Conservation (phyloP, 2,888 invertebrate species). For the Pristionchus arcanus region DNA sequence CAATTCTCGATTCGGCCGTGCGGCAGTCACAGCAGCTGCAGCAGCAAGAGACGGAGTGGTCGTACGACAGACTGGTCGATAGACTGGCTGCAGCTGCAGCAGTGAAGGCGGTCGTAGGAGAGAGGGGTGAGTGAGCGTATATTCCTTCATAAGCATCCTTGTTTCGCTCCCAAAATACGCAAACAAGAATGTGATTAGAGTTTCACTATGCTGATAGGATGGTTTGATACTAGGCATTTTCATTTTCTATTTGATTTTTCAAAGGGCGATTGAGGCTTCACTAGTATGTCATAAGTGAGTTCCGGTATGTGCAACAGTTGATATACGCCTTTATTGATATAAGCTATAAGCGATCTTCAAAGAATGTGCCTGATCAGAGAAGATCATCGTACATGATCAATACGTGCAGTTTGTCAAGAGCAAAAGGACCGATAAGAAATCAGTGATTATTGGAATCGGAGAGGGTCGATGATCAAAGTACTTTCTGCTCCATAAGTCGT, state of each 20-base stretch:
- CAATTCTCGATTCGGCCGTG: constrained; percentile 1
- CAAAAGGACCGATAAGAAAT: neutral
- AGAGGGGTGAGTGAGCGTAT: neutral
- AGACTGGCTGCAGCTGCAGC: constrained; percentile 32
- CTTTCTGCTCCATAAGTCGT: neutral
- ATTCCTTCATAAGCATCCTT: neutral
- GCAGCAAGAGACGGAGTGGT: constrained; percentile 6
- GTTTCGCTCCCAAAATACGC: too few species aligned
- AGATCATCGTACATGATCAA: neutral
- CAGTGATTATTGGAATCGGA: neutral
- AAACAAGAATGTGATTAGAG: too few species aligned
- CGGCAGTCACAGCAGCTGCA: neutral
- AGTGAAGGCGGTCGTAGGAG: neutral
- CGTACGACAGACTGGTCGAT: neutral
- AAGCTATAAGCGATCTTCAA: neutral
- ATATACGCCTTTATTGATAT: neutral
- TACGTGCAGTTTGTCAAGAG: neutral
- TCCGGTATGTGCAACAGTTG: neutral
- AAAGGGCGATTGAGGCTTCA: neutral
- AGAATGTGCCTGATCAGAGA: neutral
- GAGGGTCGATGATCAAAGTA: neutral
- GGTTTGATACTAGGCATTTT: neutral
- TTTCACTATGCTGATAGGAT: neutral
- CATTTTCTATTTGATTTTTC: neutral
- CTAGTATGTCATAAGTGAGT: neutral